phyloP scores from a whole-genome alignment of 2,113 vertebrate species.

The Platichthys flesus region DNA sequence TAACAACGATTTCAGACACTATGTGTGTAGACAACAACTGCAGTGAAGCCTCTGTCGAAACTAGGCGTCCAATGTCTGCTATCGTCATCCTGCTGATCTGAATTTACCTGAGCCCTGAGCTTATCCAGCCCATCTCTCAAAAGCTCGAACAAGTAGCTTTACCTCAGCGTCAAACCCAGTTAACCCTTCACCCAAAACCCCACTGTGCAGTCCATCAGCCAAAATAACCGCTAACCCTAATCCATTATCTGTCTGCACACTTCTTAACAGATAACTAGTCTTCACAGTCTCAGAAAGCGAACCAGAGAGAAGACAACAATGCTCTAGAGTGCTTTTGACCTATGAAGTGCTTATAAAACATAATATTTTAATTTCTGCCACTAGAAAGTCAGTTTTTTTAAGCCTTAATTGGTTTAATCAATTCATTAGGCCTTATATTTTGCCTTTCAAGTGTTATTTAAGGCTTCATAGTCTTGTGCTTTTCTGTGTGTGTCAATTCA shows the following conservation, averaged over 20 bases:
- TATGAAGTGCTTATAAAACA: background rate
- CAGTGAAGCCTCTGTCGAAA: constrained; percentile 8
- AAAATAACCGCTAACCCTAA: constrained; percentile 65
- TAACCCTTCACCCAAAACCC: constrained; percentile 60
- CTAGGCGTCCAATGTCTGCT: constrained; percentile 27
- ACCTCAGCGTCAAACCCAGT: constrained; percentile 23
- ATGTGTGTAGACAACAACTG: background rate
- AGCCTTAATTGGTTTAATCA: constrained; percentile 26
- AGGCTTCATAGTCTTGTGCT: constrained; percentile 8
- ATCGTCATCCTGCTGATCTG: constrained; percentile 56
- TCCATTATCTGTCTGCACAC: constrained; percentile 35
- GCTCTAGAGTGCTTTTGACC: background rate
- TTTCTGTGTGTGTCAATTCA: background rate
- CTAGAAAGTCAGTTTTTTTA: background rate
- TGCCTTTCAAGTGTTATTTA: constrained; percentile 27
- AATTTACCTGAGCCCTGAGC: constrained; percentile 35
- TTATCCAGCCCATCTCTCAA: constrained; percentile 51
- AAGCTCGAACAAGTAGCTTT: constrained; percentile 61
- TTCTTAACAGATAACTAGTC: constrained; percentile 18
- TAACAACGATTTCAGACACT: background rate
- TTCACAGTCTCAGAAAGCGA: background rate
- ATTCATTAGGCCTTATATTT: constrained; percentile 27
- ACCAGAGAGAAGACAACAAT: background rate
- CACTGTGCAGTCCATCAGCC: constrained; percentile 29
- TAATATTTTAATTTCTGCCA: background rate